Evolutionary conservation across 2,113 vertebrate species (phyloP), one percentile per base, ranked within the genome.

Genomic region (Cheilinus undulatus): DNA sequence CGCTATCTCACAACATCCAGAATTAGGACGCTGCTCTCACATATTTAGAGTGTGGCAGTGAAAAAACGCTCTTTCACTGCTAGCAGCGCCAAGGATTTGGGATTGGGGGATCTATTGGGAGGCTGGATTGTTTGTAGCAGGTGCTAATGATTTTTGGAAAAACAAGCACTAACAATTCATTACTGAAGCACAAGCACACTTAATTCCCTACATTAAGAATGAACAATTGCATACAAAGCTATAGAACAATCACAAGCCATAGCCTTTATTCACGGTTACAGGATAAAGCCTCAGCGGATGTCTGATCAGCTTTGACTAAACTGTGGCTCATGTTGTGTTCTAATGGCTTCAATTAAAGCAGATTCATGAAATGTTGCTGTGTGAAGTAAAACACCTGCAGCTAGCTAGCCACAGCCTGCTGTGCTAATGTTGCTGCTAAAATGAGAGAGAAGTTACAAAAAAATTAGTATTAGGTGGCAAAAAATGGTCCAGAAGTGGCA

Each of bases 11-110:
- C 40, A 74, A 68, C 46, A 38, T 57, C 28, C 61, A 66, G 57
- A 83, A 86, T 75, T 58, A 62, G 78, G 59, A 65, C 84, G 38
- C 36, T 2, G 57, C 46, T 9, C 19, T 26, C 38, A 57, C 63
- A 49, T 57, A 57, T 69, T 76, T 60, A 61, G 49, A 69, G 50
- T 57, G 26, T 24, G 54, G 56, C 28, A 12, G 56, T 64, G 28
- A 69, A 42, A 53, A 62, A 51, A 58, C 2, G 36, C 14, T 69
- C 60, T 53, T 42, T 42, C 14, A 19, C 5, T 17, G 19, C 4
- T 5, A 42, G 40, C 40, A 42, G 40, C 14, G 15, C 40, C 40
- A 42, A 42, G 17, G 40, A 42, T 5, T 17, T 42, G 40, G 5
- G 14, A 42, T 42, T 42, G 17, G 15, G 14, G 15, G 40, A 15